These are phyloP conservation scores for Siderastrea siderea DNA, from an alignment of 92 coral and sea anemone genomes.

Conservation along the genomic window DNA sequence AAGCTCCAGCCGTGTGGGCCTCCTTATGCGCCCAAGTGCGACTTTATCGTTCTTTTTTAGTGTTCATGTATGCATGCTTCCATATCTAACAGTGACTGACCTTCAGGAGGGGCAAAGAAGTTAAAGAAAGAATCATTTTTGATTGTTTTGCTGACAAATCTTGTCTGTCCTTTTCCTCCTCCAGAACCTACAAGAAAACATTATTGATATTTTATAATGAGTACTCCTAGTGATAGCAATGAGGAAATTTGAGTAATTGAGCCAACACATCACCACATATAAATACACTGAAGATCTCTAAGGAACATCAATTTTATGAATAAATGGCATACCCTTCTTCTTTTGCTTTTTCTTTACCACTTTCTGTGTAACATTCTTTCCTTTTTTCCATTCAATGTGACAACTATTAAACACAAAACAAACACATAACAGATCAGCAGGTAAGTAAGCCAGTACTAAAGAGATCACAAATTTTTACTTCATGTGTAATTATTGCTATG, in stretches of 20 bases:
- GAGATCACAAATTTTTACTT: too few relatives aligned
- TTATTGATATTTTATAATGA: too few relatives aligned
- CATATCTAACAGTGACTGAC: conserved; percentile 41
- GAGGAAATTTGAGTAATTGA: background rate
- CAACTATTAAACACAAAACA: conserved; percentile 56
- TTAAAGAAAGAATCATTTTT: conserved; percentile 97
- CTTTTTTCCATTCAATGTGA: conserved; percentile 98
- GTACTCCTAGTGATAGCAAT: too few relatives aligned
- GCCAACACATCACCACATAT: background rate
- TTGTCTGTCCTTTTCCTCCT: conserved; percentile 93
- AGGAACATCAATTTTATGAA: background rate
- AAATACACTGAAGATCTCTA: background rate
- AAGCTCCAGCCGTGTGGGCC: too few relatives aligned
- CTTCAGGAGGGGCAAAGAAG: conserved; percentile 98
- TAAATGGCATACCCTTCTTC: conserved; percentile 79
- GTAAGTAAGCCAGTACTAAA: too few relatives aligned
- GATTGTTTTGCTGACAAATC: conserved; percentile 97
- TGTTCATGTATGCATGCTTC: too few relatives aligned
- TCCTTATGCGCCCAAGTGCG: too few relatives aligned
- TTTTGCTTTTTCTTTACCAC: conserved; percentile 96
- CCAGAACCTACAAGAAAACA: conserved; percentile 16
- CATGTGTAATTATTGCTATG: too few relatives aligned
- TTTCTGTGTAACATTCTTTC: conserved; percentile 95
- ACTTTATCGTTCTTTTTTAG: background rate
- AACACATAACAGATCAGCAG: background rate